Evolutionary conservation across 1,140 invertebrate genomes (phyloP).

Genomic region (Galleria mellonella): DNA sequence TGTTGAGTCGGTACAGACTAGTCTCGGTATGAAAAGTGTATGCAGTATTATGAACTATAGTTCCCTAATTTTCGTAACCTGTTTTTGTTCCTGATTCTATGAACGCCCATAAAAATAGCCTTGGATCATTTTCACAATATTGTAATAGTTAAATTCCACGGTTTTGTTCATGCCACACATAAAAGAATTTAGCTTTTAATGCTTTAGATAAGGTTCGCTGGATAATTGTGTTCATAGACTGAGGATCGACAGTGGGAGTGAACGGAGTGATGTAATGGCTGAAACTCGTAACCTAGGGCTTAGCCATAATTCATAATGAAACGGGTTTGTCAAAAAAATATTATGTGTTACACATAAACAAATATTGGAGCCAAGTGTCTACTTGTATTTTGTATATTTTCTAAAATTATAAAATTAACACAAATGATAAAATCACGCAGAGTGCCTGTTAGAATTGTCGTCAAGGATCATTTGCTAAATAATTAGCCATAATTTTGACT

Average conservation of each 20-base stretch:
- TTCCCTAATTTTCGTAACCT: background rate
- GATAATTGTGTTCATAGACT: slow-evolving; percentile 73
- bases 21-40: slow-evolving; percentile 3
- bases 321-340: slow-evolving; percentile 12
- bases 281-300: slow-evolving; percentile 5
- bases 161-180: slow-evolving; percentile 65
- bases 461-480: slow-evolving; percentile 48
- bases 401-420: slow-evolving; percentile 46
- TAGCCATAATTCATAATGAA: slow-evolving; percentile 7
- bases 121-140: slow-evolving; percentile 13
- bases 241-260: slow-evolving; percentile 27
- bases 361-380: slow-evolving; percentile 18
- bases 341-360: slow-evolving; percentile 2
- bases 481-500: slow-evolving; percentile 66
- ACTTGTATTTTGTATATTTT: slow-evolving; percentile 45
- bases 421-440: slow-evolving; percentile 65
- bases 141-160: slow-evolving; percentile 40
- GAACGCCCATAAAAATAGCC: background rate
- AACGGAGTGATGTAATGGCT: slow-evolving; percentile 5
- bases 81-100: background rate
- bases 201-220: slow-evolving; percentile 72
- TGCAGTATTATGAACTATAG: slow-evolving; percentile 32
- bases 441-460: slow-evolving; percentile 65
- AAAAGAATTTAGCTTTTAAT: slow-evolving; percentile 68
- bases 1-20: slow-evolving; percentile 4